These are phyloP conservation scores for Caerostris extrusa DNA, from an alignment of 1,140 invertebrate species.

Conservation along the genomic window DNA sequence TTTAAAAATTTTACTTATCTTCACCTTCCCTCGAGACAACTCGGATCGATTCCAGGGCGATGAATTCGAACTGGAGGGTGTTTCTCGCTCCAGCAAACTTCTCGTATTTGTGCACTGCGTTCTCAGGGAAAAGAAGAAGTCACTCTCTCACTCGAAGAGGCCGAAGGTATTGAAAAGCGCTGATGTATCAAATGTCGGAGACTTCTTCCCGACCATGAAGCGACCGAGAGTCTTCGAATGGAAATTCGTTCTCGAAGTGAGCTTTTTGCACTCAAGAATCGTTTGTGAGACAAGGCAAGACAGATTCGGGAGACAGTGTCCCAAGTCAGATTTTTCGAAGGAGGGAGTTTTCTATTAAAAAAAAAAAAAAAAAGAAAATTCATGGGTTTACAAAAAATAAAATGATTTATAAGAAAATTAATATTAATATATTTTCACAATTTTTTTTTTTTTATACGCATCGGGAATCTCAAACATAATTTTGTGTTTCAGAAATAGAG, in stretches of 20 bases:
- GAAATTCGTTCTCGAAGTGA: constrained; percentile 12
- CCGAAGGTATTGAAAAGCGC: constrained; percentile 9
- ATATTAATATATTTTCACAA: no score
- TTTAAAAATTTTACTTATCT: no score
- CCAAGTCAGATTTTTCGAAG: background rate
- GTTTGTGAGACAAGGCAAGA: background rate
- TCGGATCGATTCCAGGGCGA: background rate
- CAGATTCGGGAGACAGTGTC: background rate
- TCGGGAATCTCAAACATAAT: no score
- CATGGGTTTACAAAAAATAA: no score
- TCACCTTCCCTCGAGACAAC: no score
- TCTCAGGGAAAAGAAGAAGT: background rate
- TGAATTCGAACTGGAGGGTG: background rate
- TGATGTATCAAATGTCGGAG: background rate
- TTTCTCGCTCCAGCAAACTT: background rate
- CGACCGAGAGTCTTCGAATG: background rate
- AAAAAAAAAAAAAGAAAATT: no score
- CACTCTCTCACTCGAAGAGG: background rate
- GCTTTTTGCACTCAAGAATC: constrained; percentile 3
- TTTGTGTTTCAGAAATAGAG: no score
- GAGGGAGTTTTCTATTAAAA: no score
- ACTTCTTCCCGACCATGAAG: background rate
- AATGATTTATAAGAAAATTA: no score
- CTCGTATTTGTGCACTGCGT: background rate
- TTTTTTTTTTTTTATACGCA: no score